Percentiles rank a stretch among this genome's conserved stretches.
Conservation (phyloP, 2,797 vertebrate genomes). For the Botia almorhae region DNA sequence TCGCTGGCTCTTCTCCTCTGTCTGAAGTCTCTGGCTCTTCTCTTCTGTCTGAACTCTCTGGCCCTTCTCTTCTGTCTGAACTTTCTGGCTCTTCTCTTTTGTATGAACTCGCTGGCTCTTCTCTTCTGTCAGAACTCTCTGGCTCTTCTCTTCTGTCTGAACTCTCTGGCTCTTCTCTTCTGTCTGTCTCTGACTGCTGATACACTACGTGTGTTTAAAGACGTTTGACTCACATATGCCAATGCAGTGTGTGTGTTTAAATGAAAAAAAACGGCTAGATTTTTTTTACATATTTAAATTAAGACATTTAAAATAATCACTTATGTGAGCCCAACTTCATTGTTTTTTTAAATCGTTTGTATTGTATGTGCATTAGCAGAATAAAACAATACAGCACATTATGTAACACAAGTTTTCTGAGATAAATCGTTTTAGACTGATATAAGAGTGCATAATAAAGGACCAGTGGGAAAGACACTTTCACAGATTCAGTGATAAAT, state of each 20-base stretch:
- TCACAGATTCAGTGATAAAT: constrained; percentile 4
- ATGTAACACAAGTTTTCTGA: constrained; percentile 8
- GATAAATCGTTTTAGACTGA: constrained; percentile 35
- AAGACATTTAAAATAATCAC: neutral
- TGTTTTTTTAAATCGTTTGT: neutral
- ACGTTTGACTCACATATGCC: neutral
- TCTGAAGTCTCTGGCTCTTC: too few relatives aligned
- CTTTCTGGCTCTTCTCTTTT: too few relatives aligned
- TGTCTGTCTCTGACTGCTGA: neutral
- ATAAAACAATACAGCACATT: constrained; percentile 17
- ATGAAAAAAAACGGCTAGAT: neutral
- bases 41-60: too few relatives aligned
- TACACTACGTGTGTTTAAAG: neutral
- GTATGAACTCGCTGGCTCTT: too few relatives aligned
- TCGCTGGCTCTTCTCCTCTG: too few relatives aligned
- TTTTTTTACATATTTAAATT: too few relatives aligned
- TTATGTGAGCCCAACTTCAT: neutral
- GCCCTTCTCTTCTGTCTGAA: too few relatives aligned
- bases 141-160: neutral
- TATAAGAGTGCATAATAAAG: constrained; percentile 18
- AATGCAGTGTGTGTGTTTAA: neutral
- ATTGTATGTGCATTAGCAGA: neutral
- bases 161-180: neutral
- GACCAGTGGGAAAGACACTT: constrained; percentile 14
- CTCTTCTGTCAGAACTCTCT: too few relatives aligned